Conservation (phyloP, 1,140 invertebrate species). For the Scaptomyza hsui region DNA sequence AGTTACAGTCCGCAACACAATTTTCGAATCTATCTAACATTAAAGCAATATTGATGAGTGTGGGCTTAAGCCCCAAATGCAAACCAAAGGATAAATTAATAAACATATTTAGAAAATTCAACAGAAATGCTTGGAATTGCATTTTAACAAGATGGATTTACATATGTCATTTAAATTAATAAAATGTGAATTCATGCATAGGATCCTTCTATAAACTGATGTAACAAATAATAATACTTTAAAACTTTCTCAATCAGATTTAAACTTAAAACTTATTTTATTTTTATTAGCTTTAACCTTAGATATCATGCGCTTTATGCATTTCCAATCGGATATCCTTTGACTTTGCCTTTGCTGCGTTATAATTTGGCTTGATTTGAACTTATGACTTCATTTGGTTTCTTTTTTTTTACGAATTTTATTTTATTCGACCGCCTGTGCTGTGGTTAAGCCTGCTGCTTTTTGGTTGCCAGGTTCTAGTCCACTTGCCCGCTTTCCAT, state of each 20-base stretch:
- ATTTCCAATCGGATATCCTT: conserved; percentile 66
- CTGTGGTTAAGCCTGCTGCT: conserved; percentile 44
- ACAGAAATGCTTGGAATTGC: neutral
- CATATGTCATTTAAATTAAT: neutral
- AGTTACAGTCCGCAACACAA: conserved; percentile 9
- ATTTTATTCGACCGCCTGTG: conserved; percentile 52
- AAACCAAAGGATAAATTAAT: neutral
- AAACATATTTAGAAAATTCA: neutral
- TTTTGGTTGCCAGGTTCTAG: conserved; percentile 36
- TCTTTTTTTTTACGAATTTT: conserved; percentile 24
- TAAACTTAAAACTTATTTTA: neutral
- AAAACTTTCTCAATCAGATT: neutral
- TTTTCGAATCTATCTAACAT: conserved; percentile 1
- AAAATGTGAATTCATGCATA: too few species aligned
- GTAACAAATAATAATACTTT: too few species aligned
- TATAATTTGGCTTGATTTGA: conserved; percentile 33
- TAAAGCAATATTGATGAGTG: neutral
- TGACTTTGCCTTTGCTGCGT: conserved; percentile 21
- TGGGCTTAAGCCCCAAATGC: neutral
- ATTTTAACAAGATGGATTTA: too few species aligned
- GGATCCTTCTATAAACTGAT: too few species aligned
- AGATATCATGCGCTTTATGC: conserved; percentile 36
- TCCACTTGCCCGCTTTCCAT: conserved; percentile 17
- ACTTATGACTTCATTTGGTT: conserved; percentile 53
- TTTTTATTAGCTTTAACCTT: neutral